Evolutionary conservation across 2,888 invertebrate species (phyloP).

Genomic region (Tetheella fluctuosa): DNA sequence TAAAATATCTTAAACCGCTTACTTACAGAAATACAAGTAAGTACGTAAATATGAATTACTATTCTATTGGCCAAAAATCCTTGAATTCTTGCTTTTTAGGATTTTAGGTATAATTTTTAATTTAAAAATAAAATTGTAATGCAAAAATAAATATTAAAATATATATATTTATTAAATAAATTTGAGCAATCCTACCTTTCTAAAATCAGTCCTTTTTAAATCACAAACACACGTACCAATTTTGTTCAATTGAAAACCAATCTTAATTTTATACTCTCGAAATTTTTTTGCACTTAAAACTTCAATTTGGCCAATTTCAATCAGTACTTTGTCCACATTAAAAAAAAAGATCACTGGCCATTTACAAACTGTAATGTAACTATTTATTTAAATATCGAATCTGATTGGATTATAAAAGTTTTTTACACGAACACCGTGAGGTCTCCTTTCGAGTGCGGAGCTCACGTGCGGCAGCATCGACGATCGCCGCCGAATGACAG

Average conservation of each 20-base stretch:
- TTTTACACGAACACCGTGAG: conserved; percentile 26
- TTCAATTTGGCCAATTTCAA: background rate
- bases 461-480: conserved; percentile 57
- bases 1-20: background rate
- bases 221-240: background rate
- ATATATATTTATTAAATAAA: no score
- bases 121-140: background rate
- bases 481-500: conserved; percentile 58
- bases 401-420: conserved; percentile 21
- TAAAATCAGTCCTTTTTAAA: background rate
- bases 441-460: conserved; percentile 19
- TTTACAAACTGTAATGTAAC: background rate
- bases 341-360: conserved; percentile 8
- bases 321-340: background rate
- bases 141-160: background rate
- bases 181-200: background rate
- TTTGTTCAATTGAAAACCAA: background rate
- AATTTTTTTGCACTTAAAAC: background rate
- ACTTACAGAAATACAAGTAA: background rate
- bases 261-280: background rate
- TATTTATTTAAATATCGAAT: background rate
- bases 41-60: no score
- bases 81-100: background rate
- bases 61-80: no score
- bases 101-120: no score